phyloP scores from a whole-genome alignment of 2,113 vertebrate genomes.

The Onychorhynchus coronatus region DNA sequence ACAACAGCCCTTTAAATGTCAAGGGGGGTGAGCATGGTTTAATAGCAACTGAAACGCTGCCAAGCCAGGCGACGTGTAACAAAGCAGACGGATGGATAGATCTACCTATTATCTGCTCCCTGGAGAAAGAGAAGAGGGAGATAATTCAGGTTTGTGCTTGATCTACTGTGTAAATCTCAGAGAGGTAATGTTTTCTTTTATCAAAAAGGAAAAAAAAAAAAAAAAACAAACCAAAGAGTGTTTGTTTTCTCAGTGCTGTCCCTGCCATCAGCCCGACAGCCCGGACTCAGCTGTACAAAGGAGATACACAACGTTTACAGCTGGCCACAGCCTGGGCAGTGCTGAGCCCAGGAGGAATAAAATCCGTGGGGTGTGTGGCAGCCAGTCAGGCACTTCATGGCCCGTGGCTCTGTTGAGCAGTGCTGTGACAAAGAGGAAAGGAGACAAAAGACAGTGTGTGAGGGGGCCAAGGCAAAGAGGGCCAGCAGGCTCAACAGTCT shows the following conservation, averaged over 20 bases:
- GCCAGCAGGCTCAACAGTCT: background rate
- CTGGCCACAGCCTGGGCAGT: background rate
- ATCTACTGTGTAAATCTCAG: conserved; percentile 41
- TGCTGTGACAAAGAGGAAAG: fast-evolving
- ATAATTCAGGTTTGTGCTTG: conserved; percentile 32
- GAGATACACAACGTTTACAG: background rate
- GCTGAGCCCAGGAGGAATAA: background rate
- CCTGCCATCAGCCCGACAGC: background rate
- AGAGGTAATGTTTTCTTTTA: conserved; percentile 30
- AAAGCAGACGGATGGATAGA: conserved; percentile 19
- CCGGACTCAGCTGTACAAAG: background rate
- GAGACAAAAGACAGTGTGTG: background rate
- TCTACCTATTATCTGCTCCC: conserved; percentile 28
- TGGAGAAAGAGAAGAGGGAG: background rate
- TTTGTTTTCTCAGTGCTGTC: conserved; percentile 11
- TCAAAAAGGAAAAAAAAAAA: background rate
- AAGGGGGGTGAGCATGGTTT: conserved; percentile 26
- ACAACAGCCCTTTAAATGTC: conserved; percentile 47
- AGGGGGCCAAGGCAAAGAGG: too few relatives aligned
- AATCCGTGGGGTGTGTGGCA: background rate
- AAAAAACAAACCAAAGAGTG: background rate
- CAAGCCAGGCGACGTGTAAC: background rate
- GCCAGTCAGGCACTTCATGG: fast-evolving
- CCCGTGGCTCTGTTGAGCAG: background rate
- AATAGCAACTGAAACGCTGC: conserved; percentile 21